phyloP scores from a whole-genome alignment of 1,140 invertebrate genomes.

The Brachionus asplanchnoidis region DNA sequence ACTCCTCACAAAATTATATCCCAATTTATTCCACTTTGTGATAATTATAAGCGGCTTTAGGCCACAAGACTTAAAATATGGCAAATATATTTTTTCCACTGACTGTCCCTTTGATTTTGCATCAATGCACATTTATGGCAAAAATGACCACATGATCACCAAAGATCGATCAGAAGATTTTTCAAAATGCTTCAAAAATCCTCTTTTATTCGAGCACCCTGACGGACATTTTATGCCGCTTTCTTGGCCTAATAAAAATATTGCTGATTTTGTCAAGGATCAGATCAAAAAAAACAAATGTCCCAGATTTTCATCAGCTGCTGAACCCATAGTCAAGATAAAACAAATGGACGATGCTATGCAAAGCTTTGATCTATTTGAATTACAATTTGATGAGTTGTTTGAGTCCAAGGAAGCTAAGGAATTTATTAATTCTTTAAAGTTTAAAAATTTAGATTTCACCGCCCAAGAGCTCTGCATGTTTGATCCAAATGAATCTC shows the following conservation, averaged over 20 bases:
- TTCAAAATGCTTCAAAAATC: slow-evolving; percentile 7
- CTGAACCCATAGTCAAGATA: not conserved
- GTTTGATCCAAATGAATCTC: not conserved
- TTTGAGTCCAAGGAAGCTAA: not conserved
- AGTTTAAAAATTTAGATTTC: not conserved
- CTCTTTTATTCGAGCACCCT: not conserved
- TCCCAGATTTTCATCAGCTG: not conserved
- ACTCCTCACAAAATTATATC: not conserved
- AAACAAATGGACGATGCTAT: not conserved
- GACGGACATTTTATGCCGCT: slow-evolving; percentile 5
- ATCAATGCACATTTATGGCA: slow-evolving; percentile 31
- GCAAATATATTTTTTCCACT: not conserved
- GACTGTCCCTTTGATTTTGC: not conserved
- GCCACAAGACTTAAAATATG: not conserved
- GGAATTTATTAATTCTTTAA: not conserved
- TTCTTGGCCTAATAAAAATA: slow-evolving; percentile 13
- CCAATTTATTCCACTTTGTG: slow-evolving; percentile 1
- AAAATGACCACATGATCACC: not conserved
- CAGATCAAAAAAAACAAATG: not conserved
- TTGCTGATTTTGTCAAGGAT: not conserved
- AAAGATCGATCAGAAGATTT: not conserved
- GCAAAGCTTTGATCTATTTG: not conserved
- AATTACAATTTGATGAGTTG: not conserved
- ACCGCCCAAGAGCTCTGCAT: not conserved
- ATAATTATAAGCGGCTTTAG: slow-evolving; percentile 22